Evolutionary conservation across 2,888 invertebrate genomes (phyloP).

Genomic region (Gasteruption jaculator): DNA sequence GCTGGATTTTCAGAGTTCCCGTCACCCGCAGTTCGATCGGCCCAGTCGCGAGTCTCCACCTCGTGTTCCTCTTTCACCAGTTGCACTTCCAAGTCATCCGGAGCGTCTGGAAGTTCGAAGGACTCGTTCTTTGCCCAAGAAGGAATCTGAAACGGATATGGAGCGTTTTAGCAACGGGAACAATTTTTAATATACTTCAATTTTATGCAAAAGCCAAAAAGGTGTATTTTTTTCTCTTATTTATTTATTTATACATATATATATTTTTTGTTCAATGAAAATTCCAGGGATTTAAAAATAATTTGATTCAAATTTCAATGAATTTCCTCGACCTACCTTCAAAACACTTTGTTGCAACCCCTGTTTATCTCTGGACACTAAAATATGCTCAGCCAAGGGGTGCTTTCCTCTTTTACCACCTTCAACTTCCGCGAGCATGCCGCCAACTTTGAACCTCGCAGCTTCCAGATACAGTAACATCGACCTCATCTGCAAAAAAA

Average conservation of each 20-base stretch:
- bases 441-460: conserved; percentile 81
- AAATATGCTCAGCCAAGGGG: conserved; percentile 81
- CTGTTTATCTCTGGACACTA: conserved; percentile 84
- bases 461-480: conserved; percentile 92
- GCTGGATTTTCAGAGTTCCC: conserved; percentile 74
- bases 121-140: conserved; percentile 70
- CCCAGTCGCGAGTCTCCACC: conserved; percentile 59
- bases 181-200: conserved; percentile 51
- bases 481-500: conserved; percentile 71
- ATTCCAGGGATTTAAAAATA: too few species aligned
- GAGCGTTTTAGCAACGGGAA: conserved; percentile 24
- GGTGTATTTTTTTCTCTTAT: too few species aligned
- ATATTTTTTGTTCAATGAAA: too few species aligned
- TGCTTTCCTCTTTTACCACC: conserved; percentile 73
- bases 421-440: conserved; percentile 77
- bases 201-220: conserved; percentile 44
- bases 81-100: conserved; percentile 38
- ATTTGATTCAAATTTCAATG: too few species aligned
- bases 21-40: conserved; percentile 73
- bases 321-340: conserved; percentile 63
- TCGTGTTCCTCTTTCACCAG: conserved; percentile 38
- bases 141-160: conserved; percentile 59
- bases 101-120: conserved; percentile 49
- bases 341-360: conserved; percentile 82
- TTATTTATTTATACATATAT: too few species aligned